Percentiles rank a stretch among this genome's conserved stretches.
phyloP scores from a whole-genome alignment of 2,888 invertebrate species.

The Chymomyza fuscimana region DNA sequence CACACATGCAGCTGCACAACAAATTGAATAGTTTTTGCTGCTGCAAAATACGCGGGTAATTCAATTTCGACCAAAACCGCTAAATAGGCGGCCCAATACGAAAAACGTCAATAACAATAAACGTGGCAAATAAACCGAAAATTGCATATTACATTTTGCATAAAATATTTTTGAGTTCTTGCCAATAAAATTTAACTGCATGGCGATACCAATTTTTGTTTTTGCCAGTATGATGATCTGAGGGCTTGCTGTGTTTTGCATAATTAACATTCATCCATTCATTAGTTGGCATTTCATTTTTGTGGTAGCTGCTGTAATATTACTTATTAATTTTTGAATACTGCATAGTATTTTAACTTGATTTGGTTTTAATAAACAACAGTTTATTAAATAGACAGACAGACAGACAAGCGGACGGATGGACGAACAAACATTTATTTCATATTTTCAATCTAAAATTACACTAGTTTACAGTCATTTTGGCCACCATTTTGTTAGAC shows the following conservation, averaged over 20 bases:
- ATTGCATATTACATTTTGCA: conserved; percentile 32
- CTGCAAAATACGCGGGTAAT: conserved; percentile 47
- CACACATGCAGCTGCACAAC: conserved; percentile 22
- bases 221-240: too few relatives aligned
- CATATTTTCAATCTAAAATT: not conserved
- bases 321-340: conserved; percentile 20
- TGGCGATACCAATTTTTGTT: not conserved
- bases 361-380: conserved; percentile 53
- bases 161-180: not conserved
- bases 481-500: too few relatives aligned
- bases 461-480: not conserved
- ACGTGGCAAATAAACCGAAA: conserved; percentile 34
- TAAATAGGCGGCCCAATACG: conserved; percentile 18
- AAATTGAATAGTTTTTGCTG: conserved; percentile 55
- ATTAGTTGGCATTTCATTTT: conserved; percentile 46
- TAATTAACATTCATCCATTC: conserved; percentile 55
- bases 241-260: conserved; percentile 30
- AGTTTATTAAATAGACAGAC: conserved; percentile 33
- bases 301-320: conserved; percentile 4
- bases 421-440: not conserved
- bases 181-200: not conserved
- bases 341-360: conserved; percentile 49
- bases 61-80: conserved; percentile 46
- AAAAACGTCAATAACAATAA: conserved; percentile 54
- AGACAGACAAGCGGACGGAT: too few relatives aligned